Conservation (phyloP, 2,797 vertebrate genomes). For the Gymnoscopelus braueri region DNA sequence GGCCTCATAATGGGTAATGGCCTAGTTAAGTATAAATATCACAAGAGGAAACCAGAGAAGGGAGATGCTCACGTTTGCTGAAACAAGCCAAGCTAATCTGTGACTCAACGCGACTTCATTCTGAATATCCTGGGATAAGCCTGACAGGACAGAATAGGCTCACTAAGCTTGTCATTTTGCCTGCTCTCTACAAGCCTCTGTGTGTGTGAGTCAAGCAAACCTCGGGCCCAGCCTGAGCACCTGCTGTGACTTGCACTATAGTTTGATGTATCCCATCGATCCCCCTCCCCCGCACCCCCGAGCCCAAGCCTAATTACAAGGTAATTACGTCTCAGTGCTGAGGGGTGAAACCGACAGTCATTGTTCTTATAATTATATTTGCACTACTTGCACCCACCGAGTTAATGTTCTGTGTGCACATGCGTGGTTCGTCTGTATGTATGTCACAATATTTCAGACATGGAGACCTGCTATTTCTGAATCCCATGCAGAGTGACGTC, state of each 20-base stretch:
- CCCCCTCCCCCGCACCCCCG: conserved; percentile 22
- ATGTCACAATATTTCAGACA: too few species aligned
- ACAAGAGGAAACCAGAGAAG: too few species aligned
- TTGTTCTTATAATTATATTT: too few species aligned
- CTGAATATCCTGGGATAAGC: neutral
- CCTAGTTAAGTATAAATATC: too few species aligned
- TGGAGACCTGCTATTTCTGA: too few species aligned
- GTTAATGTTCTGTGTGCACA: too few species aligned
- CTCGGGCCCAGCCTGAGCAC: conserved; percentile 27
- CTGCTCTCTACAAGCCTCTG: conserved; percentile 8
- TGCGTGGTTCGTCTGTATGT: too few species aligned
- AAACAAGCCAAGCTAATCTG: neutral
- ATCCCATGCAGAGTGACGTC: too few species aligned
- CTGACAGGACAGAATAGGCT: neutral
- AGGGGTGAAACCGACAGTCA: too few species aligned
- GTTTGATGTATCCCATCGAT: conserved; percentile 30
- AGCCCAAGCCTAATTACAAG: conserved; percentile 41
- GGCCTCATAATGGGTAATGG: too few species aligned
- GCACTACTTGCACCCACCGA: too few species aligned
- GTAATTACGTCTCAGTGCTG: neutral
- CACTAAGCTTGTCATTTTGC: neutral
- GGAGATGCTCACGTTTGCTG: too few species aligned
- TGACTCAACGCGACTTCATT: neutral
- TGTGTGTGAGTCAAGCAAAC: neutral
- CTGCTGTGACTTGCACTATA: conserved; percentile 5